A percentile compares a stretch with the other conserved stretches of the same genome.
phyloP scores from a whole-genome alignment of 2,888 invertebrate species.

The Dichetophora obliterata region DNA sequence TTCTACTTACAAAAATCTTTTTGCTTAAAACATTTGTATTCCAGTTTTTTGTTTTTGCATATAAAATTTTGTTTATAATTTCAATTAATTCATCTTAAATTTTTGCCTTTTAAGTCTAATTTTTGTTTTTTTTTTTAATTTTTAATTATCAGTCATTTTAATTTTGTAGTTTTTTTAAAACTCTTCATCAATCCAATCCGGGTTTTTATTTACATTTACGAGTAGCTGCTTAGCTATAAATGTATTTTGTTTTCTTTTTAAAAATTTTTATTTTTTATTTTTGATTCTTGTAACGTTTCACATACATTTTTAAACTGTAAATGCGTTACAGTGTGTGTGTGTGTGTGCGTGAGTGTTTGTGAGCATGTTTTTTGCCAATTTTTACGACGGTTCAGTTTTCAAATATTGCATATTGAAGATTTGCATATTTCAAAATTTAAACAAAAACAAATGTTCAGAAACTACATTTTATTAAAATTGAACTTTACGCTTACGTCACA shows the following conservation, averaged over 20 bases:
- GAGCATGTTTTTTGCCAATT: not conserved
- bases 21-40: not conserved
- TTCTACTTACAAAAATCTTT: too few species aligned
- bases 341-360: not conserved
- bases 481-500: conserved; percentile 17
- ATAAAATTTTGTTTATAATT: conserved; percentile 30
- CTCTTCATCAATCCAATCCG: conserved; percentile 15
- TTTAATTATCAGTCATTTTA: conserved; percentile 45
- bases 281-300: not conserved
- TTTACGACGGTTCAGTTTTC: not conserved
- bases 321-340: not conserved
- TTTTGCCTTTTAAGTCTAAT: conserved; percentile 32
- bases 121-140: conserved; percentile 33
- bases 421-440: too few species aligned
- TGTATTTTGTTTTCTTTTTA: not conserved
- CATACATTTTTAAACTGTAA: conserved; percentile 2
- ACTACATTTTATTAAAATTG: conserved; percentile 9
- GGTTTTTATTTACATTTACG: conserved; percentile 24
- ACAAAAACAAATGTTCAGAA: too few species aligned
- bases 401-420: not conserved
- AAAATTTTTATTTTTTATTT: not conserved
- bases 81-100: conserved; percentile 19
- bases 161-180: conserved; percentile 26
- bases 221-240: not conserved
- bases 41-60: conserved; percentile 27